phyloP scores from a whole-genome alignment of 2,888 invertebrate species.

The Lepidocyrtinus sp. region DNA sequence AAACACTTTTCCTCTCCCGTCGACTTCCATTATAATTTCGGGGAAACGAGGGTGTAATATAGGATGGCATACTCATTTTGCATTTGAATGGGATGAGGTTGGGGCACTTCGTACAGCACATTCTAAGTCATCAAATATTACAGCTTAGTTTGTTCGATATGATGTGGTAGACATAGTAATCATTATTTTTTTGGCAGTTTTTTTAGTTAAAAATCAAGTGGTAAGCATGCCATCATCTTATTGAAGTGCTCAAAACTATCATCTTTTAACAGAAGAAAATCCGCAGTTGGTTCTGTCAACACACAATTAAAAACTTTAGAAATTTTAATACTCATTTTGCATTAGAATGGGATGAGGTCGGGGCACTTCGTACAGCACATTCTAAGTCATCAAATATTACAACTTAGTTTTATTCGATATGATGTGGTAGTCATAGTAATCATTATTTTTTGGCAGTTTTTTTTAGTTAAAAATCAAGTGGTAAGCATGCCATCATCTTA shows the following conservation, averaged over 20 bases:
- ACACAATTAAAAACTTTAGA: too few species aligned
- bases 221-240: too few species aligned
- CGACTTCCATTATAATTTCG: background rate
- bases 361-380: background rate
- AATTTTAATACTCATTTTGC: constrained; percentile 11
- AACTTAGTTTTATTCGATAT: background rate
- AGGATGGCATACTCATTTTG: constrained; percentile 1
- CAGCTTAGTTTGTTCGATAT: background rate
- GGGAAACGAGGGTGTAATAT: background rate
- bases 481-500: too few species aligned
- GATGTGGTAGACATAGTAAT: background rate
- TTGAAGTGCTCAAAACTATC: too few species aligned
- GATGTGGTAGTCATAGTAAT: background rate
- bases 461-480: too few species aligned
- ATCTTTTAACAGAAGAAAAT: too few species aligned
- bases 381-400: background rate
- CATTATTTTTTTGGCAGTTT: constrained; percentile 7
- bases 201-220: too few species aligned
- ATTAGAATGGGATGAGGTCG: background rate
- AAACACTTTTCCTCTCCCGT: background rate
- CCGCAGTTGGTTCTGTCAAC: too few species aligned
- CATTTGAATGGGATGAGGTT: background rate
- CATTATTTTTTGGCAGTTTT: constrained; percentile 7
- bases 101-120: background rate
- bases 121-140: background rate